Conservation (phyloP, 2,113 vertebrate genomes). For the Baryphthengus martii region DNA sequence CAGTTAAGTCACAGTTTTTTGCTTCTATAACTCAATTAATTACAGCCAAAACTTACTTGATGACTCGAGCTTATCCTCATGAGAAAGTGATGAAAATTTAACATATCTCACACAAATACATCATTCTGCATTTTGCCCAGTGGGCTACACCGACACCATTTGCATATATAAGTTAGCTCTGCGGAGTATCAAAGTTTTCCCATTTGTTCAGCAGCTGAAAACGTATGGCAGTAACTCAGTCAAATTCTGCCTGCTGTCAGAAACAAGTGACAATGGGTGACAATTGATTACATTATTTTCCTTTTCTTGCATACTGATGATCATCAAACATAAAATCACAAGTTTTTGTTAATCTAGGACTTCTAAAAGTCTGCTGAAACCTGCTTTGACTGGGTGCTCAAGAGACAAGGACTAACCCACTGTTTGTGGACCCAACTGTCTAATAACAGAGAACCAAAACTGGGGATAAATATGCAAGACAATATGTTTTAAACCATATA, state of each 20-base stretch:
- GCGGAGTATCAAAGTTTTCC: background rate
- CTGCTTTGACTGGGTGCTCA: background rate
- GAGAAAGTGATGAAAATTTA: background rate
- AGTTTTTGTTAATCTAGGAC: background rate
- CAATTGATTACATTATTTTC: background rate
- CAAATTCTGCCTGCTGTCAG: slow-evolving; percentile 4
- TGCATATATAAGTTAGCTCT: background rate
- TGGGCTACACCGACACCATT: background rate
- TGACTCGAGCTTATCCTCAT: background rate
- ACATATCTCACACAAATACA: background rate
- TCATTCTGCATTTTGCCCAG: background rate
- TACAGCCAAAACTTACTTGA: background rate
- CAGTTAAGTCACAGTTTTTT: background rate
- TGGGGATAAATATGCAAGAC: background rate
- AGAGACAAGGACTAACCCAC: background rate
- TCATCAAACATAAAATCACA: background rate
- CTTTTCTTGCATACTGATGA: background rate
- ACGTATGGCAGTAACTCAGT: background rate
- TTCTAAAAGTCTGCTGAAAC: background rate
- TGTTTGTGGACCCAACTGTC: background rate
- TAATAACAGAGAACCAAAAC: background rate
- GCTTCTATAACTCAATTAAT: background rate
- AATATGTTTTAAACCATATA: background rate
- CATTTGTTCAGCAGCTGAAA: slow-evolving; percentile 18
- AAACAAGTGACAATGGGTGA: background rate